phyloP scores from a whole-genome alignment of 2,888 invertebrate species.

The Camponotus fellah region DNA sequence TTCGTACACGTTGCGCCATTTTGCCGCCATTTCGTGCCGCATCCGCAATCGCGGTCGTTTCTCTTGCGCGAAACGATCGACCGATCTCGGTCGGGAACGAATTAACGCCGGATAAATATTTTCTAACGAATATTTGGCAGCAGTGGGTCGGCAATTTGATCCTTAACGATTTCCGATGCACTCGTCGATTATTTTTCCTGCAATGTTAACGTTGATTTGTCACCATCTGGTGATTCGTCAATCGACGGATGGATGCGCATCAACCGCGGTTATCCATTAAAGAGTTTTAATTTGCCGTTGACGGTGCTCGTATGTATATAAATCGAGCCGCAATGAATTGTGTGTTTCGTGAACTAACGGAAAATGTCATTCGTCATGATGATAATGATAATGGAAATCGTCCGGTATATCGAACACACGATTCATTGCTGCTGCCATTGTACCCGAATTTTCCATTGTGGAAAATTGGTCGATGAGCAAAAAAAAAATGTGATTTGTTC shows the following conservation, averaged over 20 bases:
- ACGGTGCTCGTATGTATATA: constrained; percentile 13
- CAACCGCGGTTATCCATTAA: constrained; percentile 19
- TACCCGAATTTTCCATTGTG: constrained; percentile 9
- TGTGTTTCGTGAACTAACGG: neutral
- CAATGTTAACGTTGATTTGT: constrained; percentile 24
- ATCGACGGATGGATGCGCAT: neutral
- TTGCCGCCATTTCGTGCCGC: constrained; percentile 40
- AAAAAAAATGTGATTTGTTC: constrained; percentile 4
- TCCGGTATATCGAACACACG: neutral
- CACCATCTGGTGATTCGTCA: neutral
- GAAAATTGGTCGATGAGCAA: neutral
- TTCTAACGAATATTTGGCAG: constrained; percentile 37
- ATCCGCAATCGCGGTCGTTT: constrained; percentile 18
- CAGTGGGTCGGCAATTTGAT: constrained; percentile 22
- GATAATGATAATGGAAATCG: constrained; percentile 20
- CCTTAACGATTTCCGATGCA: no score
- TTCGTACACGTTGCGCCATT: constrained; percentile 44
- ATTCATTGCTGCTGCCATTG: neutral
- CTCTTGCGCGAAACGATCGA: constrained; percentile 31
- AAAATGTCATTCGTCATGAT: constrained; percentile 1
- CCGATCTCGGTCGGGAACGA: constrained; percentile 11
- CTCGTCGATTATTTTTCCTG: constrained; percentile 4
- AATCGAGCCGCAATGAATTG: constrained; percentile 8
- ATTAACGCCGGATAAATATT: constrained; percentile 44
- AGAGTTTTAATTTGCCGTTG: constrained; percentile 35